Base-by-base conservation (phyloP, 1,140 invertebrate genomes). In the Mizuhopecten yessoensis region DNA sequence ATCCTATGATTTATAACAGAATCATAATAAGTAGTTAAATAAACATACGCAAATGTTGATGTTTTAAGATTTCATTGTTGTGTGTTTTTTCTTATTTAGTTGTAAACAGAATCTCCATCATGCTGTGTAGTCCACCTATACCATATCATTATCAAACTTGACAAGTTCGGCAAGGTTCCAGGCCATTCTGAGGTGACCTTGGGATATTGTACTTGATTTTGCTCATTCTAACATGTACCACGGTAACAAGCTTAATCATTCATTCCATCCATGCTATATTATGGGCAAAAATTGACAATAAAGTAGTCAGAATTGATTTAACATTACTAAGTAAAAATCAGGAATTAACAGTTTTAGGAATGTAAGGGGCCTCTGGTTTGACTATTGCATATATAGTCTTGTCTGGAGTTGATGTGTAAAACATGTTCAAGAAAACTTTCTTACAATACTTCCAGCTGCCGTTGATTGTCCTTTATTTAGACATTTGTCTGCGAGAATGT, bases 71-170 rank as follows among this genome's bases (percentile, higher is more conserved):
- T 17, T 75, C 57, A 75, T 75, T 75, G 23, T 75, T 49, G 11
- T 15, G 20, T 49, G 11, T 75, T 75, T 7, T 29, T n/a, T 29
- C 5, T n/a, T 17, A 5, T 29, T 75, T 29, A 75, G 11, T 75
- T 75, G 57, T 75, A 75, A n/a, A 75, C 23, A 75, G 57, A 75
- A 75, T 75, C 57, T 75, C 57, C 11, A 75, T 75, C 57, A 75
- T 75, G 5, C 57, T 75, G n/a, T 75, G n/a, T 49, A n/a, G 20
- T 13, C 20, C 45, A 49, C 1, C 13, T 39, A 39, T 13, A 39
- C 36, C 36, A 39, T 49, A 20, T 15, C 3, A 9, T 2, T 49
- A 1, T 23, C 15, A 49, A 20, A 20, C 20, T 49, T 49, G 11
- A 49, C 45, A 49, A 49, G 11, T 17, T 9, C n/a, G 3, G 45